phyloP scores from a whole-genome alignment of 1,140 invertebrate species.

The Orius insidiosus region DNA sequence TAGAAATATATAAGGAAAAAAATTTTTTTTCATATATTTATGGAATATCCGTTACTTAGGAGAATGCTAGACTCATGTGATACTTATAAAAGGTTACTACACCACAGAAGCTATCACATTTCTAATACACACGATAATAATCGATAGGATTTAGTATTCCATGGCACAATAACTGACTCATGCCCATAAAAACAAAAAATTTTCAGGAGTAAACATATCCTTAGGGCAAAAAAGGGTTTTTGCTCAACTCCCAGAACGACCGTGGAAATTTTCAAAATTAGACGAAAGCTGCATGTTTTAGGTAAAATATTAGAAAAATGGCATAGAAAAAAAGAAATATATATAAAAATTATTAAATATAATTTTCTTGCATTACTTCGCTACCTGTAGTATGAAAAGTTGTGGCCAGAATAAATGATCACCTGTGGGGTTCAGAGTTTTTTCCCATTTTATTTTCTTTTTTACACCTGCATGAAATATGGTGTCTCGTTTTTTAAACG shows the following conservation, averaged over 20 bases:
- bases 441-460: neutral
- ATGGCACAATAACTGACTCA: too few relatives aligned
- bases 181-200: too few relatives aligned
- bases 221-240: too few relatives aligned
- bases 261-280: neutral
- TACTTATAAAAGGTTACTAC: too few relatives aligned
- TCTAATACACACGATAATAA: too few relatives aligned
- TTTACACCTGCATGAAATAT: neutral
- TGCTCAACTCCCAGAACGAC: neutral
- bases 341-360: conserved; percentile 1
- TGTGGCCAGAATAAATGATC: conserved; percentile 14
- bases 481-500: too few relatives aligned
- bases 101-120: too few relatives aligned
- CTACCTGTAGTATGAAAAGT: conserved; percentile 15
- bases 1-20: neutral
- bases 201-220: too few relatives aligned
- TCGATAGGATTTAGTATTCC: too few relatives aligned
- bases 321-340: neutral
- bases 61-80: conserved; percentile 12
- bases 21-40: conserved; percentile 6
- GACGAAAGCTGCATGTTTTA: conserved; percentile 5
- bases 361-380: conserved; percentile 15
- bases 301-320: conserved; percentile 7
- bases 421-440: conserved; percentile 3
- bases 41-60: conserved; percentile 11